Percentiles rank a stretch among this genome's conserved stretches.
Conservation (phyloP, 2,113 vertebrate genomes). For the Delphinapterus leucas region DNA sequence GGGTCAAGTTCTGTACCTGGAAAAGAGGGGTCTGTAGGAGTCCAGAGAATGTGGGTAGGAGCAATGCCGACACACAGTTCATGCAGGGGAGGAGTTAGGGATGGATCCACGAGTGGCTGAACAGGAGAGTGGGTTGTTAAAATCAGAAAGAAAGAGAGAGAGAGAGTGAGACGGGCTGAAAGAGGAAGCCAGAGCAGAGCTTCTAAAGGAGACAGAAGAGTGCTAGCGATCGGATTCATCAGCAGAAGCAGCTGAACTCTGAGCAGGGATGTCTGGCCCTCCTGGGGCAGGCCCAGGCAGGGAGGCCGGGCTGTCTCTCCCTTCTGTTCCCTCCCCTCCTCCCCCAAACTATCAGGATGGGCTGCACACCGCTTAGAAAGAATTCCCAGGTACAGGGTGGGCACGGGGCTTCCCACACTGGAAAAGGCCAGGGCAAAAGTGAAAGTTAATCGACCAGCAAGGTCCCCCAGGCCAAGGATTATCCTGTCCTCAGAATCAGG, state of each 20-base stretch:
- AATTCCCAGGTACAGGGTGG: background rate
- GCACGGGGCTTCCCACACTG: background rate
- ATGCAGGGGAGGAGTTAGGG: background rate
- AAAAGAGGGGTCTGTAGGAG: slow-evolving; percentile 58
- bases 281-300: background rate
- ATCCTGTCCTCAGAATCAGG: background rate
- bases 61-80: background rate
- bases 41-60: background rate
- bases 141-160: background rate
- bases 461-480: background rate
- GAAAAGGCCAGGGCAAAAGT: slow-evolving; percentile 19
- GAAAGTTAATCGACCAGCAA: background rate
- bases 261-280: background rate
- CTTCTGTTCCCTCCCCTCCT: background rate
- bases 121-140: background rate
- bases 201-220: slow-evolving; percentile 11
- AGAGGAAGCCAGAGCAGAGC: slow-evolving; percentile 31
- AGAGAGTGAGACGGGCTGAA: background rate
- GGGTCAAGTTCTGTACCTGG: slow-evolving; percentile 91
- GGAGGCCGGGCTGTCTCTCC: background rate
- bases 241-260: background rate
- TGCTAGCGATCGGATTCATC: background rate
- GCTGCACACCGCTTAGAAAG: background rate
- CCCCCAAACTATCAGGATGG: background rate
- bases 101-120: background rate